Evolutionary conservation across 2,797 vertebrate species (phyloP).

Genomic region (Centropyge bicolor): DNA sequence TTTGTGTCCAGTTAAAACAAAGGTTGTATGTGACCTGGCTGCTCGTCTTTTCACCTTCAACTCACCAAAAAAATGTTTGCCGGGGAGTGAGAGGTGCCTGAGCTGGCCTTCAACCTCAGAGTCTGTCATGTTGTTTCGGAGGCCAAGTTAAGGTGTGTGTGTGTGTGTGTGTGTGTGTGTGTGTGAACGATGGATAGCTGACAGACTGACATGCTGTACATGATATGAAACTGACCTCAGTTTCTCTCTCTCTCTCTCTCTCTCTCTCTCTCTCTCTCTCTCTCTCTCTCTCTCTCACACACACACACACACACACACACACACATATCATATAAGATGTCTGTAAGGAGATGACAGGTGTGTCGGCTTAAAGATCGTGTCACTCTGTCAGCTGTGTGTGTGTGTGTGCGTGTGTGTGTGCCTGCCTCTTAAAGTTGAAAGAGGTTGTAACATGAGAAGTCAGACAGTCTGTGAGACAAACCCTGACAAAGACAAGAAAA

Average conservation of each 20-base stretch:
- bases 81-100: constrained; percentile 5
- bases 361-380: constrained; percentile 46
- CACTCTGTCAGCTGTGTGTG: constrained; percentile 38
- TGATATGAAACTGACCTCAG: constrained; percentile 48
- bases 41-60: not conserved
- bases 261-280: not conserved
- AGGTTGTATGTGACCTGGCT: not conserved
- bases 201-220: constrained; percentile 49
- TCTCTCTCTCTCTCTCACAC: not conserved
- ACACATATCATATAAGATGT: constrained; percentile 12
- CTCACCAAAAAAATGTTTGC: not conserved
- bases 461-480: constrained; percentile 16
- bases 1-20: not conserved
- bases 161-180: not conserved
- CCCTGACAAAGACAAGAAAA: not conserved
- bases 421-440: constrained; percentile 19
- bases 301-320: constrained; percentile 28
- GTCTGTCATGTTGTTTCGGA: constrained; percentile 17
- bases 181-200: constrained; percentile 29
- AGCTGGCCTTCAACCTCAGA: constrained; percentile 3
- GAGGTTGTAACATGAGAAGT: constrained; percentile 35
- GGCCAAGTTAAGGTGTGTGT: constrained; percentile 1
- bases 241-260: not conserved
- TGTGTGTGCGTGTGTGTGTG: constrained; percentile 12
- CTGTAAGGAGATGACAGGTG: constrained; percentile 53